phyloP scores from a whole-genome alignment of 2,797 vertebrate genomes.

The Picus viridis region DNA sequence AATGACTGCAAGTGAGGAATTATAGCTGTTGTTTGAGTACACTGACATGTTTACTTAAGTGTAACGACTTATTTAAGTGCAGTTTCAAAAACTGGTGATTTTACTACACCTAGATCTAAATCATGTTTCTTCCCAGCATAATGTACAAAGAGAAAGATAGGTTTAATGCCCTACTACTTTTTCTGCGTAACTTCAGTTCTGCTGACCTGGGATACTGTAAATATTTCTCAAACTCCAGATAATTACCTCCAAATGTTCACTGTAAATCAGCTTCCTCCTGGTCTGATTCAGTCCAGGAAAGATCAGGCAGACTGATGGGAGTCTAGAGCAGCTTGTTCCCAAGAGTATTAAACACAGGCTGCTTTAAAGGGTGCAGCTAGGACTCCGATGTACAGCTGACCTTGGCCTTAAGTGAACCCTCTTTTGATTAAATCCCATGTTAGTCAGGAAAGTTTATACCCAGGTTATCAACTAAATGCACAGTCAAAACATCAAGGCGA shows the following conservation, averaged over 20 bases:
- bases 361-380: background rate
- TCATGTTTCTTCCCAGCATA: background rate
- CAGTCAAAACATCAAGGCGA: background rate
- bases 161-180: background rate
- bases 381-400: background rate
- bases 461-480: background rate
- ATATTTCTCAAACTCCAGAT: background rate
- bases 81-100: conserved; percentile 34
- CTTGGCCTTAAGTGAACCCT: background rate
- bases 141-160: background rate
- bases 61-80: conserved; percentile 14
- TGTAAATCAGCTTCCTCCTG: background rate
- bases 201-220: background rate
- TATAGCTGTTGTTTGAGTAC: conserved; percentile 55
- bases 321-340: background rate
- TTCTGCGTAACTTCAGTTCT: background rate
- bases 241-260: background rate
- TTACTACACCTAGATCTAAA: conserved; percentile 34
- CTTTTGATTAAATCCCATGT: background rate
- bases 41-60: conserved; percentile 50
- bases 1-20: conserved; percentile 46
- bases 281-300: background rate
- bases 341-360: background rate
- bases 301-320: background rate
- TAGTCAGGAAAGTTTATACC: background rate